These are phyloP conservation scores for Rhynchotus rufescens DNA, from an alignment of 2,797 vertebrate species.

Conservation along the genomic window DNA sequence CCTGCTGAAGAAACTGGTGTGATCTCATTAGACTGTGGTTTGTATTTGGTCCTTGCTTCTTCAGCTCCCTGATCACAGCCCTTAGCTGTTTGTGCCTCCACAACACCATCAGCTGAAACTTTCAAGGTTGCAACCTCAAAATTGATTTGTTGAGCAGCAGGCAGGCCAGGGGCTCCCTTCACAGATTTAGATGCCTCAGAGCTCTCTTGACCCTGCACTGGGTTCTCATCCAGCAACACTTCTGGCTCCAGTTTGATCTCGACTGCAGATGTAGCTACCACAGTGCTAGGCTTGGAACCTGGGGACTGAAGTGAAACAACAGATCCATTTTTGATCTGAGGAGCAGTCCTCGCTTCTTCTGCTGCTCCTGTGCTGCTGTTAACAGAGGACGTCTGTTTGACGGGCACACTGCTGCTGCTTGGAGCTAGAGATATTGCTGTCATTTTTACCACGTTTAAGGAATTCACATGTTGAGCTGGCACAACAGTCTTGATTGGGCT, in stretches of 20 bases:
- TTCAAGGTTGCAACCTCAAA: slow-evolving; percentile 83
- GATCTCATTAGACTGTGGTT: slow-evolving; percentile 76
- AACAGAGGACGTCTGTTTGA: slow-evolving; percentile 86
- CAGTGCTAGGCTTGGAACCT: slow-evolving; percentile 75
- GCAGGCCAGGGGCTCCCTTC: slow-evolving; percentile 67
- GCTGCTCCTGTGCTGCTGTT: slow-evolving; percentile 66
- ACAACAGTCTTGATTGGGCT: slow-evolving; percentile 95
- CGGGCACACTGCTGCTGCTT: slow-evolving; percentile 78
- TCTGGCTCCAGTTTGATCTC: slow-evolving; percentile 92
- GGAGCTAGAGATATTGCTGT: slow-evolving; percentile 92
- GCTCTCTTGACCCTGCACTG: slow-evolving; percentile 78
- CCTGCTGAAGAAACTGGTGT: slow-evolving; percentile 80
- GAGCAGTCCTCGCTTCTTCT: slow-evolving; percentile 82
- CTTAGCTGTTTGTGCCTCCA: slow-evolving; percentile 83
- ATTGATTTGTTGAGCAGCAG: slow-evolving; percentile 72
- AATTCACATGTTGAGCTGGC: slow-evolving; percentile 91
- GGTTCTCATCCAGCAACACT: slow-evolving; percentile 84
- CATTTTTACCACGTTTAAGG: slow-evolving; percentile 96
- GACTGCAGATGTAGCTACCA: slow-evolving; percentile 69
- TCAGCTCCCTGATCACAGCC: slow-evolving; percentile 79
- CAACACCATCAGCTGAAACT: slow-evolving; percentile 83
- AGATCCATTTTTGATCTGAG: slow-evolving; percentile 86
- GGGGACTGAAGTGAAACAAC: slow-evolving; percentile 86
- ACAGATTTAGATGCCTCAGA: slow-evolving; percentile 68
- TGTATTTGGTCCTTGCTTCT: slow-evolving; percentile 82